Evolutionary conservation across 2,888 invertebrate genomes (phyloP).

Genomic region (Acanthosepion esculentum): DNA sequence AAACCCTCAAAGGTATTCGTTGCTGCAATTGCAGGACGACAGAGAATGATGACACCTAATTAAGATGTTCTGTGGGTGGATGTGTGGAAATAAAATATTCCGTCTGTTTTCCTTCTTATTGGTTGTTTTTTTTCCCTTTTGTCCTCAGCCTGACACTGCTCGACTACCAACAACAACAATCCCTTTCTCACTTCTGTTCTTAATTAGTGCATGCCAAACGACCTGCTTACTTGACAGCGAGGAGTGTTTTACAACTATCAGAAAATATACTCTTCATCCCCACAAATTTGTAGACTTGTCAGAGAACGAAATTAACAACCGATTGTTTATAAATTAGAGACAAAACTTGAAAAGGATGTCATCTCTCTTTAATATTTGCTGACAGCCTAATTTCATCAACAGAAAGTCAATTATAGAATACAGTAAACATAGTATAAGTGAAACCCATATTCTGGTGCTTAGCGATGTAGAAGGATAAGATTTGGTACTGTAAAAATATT

Average conservation of each 20-base stretch:
- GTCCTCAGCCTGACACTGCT: not conserved
- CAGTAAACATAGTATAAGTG: too few relatives aligned
- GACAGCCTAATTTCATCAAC: too few relatives aligned
- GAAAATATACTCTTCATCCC: not conserved
- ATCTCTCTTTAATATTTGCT: not conserved
- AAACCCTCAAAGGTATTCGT: not conserved
- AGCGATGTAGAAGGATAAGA: too few relatives aligned
- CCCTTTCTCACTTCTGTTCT: not conserved
- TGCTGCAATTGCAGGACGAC: not conserved
- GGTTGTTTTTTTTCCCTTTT: too few relatives aligned
- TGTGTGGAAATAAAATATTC: too few relatives aligned
- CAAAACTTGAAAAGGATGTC: not conserved
- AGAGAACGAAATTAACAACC: not conserved
- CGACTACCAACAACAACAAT: not conserved
- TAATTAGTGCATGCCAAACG: not conserved
- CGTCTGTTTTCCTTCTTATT: too few relatives aligned
- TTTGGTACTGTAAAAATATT: too few relatives aligned
- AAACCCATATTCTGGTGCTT: too few relatives aligned
- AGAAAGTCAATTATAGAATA: too few relatives aligned
- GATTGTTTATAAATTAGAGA: not conserved
- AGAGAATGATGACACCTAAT: too few relatives aligned
- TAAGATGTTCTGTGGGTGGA: too few relatives aligned
- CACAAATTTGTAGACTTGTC: not conserved
- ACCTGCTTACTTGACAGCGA: not conserved
- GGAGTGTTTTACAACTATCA: too few relatives aligned